phyloP scores from a whole-genome alignment of 2,797 vertebrate genomes.

The Sebastes steindachneri region DNA sequence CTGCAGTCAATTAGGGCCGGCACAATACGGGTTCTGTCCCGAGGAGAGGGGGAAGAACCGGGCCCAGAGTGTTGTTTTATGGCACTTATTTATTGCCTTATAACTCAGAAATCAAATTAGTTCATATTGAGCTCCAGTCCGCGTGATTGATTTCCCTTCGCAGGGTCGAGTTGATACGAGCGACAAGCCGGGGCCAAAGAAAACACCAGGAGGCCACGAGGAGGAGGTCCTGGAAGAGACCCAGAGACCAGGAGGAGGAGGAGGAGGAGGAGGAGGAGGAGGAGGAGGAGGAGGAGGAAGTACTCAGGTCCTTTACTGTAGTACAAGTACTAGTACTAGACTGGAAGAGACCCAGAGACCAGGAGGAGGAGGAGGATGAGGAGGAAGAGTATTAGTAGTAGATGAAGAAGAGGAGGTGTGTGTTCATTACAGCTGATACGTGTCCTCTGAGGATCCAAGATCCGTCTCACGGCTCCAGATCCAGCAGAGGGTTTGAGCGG shows the following conservation, averaged over 20 bases:
- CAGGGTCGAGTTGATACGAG: slow-evolving; percentile 64
- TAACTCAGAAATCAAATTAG: slow-evolving; percentile 84
- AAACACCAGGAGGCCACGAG: slow-evolving; percentile 59
- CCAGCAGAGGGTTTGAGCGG: slow-evolving; percentile 11
- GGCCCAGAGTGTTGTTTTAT: slow-evolving; percentile 71
- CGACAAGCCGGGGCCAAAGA: slow-evolving; percentile 61
- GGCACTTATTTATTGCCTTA: slow-evolving; percentile 82
- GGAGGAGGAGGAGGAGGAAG: neutral
- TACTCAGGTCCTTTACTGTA: neutral
- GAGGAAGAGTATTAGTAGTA: neutral
- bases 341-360: neutral
- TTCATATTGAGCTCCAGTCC: slow-evolving; percentile 67
- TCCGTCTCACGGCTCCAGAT: neutral
- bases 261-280: too few species aligned
- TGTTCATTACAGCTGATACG: slow-evolving; percentile 82
- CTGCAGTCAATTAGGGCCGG: slow-evolving; percentile 79
- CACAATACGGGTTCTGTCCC: slow-evolving; percentile 78
- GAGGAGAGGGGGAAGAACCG: slow-evolving; percentile 14
- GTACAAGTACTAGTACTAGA: neutral
- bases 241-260: neutral
- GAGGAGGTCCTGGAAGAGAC: slow-evolving; percentile 21
- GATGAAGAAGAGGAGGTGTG: neutral
- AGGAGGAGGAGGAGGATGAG: neutral
- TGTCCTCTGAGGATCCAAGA: slow-evolving; percentile 68
- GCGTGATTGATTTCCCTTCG: slow-evolving; percentile 75